phyloP scores from a whole-genome alignment of 2,888 invertebrate genomes.

The Capitulum mitella region DNA sequence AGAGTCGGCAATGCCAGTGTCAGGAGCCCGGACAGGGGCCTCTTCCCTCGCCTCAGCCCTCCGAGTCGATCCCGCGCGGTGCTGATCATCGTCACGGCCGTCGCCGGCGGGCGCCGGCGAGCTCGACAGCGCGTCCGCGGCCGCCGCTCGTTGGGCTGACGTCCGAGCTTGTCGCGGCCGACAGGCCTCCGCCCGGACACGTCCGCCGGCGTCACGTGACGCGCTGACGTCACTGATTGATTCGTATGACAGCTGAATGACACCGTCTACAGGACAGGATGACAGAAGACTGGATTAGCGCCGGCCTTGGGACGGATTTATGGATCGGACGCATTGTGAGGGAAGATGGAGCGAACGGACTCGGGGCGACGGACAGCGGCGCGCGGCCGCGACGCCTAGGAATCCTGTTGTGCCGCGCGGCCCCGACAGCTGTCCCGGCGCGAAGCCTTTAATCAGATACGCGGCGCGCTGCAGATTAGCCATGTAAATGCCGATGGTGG shows the following conservation, averaged over 20 bases:
- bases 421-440: not conserved
- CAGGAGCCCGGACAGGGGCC: no score
- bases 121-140: no score
- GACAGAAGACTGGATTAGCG: constrained; percentile 14
- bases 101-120: no score
- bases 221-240: constrained; percentile 15
- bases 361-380: not conserved
- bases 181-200: not conserved
- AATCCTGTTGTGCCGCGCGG: not conserved
- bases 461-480: constrained; percentile 1
- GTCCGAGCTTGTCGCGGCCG: not conserved
- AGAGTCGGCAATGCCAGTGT: no score
- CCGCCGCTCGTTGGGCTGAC: not conserved
- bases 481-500: constrained; percentile 2
- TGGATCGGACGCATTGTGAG: constrained; percentile 12
- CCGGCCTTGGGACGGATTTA: constrained; percentile 11
- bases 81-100: no score
- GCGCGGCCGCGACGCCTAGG: not conserved
- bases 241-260: constrained; percentile 23
- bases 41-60: no score
- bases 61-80: no score
- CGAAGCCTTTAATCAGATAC: not conserved
- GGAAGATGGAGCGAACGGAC: not conserved
- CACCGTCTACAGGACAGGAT: not conserved
- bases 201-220: not conserved